A percentile compares a stretch with the other conserved stretches of the same genome.
These are phyloP conservation scores for Crotophaga sulcirostris DNA, from an alignment of 2,113 vertebrate species.

Conservation along the genomic window DNA sequence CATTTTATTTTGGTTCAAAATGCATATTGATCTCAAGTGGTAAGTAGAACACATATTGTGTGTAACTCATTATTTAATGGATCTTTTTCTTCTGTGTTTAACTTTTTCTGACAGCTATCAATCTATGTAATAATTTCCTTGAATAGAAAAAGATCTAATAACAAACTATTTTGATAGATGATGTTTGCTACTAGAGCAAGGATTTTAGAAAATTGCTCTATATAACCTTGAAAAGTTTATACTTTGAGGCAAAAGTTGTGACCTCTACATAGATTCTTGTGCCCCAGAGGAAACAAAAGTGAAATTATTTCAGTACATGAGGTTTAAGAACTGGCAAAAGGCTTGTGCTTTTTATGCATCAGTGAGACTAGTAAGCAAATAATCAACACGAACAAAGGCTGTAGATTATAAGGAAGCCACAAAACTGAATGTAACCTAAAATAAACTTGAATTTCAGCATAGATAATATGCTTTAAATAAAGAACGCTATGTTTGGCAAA, in stretches of 20 bases:
- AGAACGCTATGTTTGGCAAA: conserved; percentile 30
- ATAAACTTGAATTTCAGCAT: conserved; percentile 55
- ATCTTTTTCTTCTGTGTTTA: neutral
- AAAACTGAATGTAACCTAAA: conserved; percentile 44
- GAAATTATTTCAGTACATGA: conserved; percentile 35
- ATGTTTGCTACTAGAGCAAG: neutral
- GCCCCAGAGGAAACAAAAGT: conserved; percentile 27
- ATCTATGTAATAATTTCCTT: neutral
- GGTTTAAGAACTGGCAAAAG: conserved; percentile 50
- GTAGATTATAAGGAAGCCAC: conserved; percentile 57
- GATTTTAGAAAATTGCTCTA: neutral
- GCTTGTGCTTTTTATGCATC: conserved; percentile 50
- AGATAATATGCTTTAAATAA: conserved; percentile 58
- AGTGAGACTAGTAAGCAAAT: conserved; percentile 52
- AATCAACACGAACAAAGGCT: conserved; percentile 50
- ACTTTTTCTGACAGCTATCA: neutral
- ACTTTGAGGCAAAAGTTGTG: conserved; percentile 3
- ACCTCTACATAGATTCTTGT: conserved; percentile 5
- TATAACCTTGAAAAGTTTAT: conserved; percentile 31
- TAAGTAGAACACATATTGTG: neutral
- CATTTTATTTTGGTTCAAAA: neutral
- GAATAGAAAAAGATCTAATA: neutral
- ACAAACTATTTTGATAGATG: neutral
- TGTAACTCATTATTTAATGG: neutral
- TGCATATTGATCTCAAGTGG: neutral